Evolutionary conservation across 2,113 vertebrate genomes (phyloP).

Genomic region (Lycaon pictus): DNA sequence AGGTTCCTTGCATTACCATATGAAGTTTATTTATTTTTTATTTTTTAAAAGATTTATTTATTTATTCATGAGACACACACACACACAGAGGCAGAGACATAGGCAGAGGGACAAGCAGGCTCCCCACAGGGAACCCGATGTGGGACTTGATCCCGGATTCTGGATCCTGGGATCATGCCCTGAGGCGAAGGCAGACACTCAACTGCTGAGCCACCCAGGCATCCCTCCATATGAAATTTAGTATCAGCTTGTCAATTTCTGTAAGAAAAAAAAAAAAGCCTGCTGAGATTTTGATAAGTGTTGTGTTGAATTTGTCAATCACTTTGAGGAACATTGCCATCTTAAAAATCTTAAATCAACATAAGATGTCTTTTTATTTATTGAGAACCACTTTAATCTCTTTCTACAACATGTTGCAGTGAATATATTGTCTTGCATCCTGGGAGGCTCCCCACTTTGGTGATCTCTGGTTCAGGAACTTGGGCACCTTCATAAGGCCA

Average conservation of each 20-base stretch:
- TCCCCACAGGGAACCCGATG: too few species aligned
- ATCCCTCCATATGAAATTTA: not conserved
- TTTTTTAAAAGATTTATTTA: too few species aligned
- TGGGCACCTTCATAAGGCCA: not conserved
- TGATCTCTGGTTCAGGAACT: not conserved
- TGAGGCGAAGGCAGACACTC: too few species aligned
- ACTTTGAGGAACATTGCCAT: not conserved
- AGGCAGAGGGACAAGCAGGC: too few species aligned
- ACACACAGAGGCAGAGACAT: too few species aligned
- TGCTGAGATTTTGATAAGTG: not conserved
- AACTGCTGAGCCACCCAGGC: too few species aligned
- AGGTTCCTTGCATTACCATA: too few species aligned
- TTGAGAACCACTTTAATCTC: not conserved
- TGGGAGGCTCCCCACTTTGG: not conserved
- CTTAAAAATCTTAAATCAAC: not conserved
- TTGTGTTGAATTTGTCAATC: not conserved
- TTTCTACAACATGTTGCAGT: not conserved
- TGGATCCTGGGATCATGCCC: too few species aligned
- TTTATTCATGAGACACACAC: too few species aligned
- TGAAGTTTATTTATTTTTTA: too few species aligned
- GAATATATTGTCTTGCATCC: not conserved
- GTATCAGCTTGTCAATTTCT: not conserved
- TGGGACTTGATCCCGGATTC: too few species aligned
- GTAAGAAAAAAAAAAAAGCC: not conserved
- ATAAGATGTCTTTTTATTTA: not conserved